Evolutionary conservation across 2,888 invertebrate genomes (phyloP).

Genomic region (Agrilus mali): DNA sequence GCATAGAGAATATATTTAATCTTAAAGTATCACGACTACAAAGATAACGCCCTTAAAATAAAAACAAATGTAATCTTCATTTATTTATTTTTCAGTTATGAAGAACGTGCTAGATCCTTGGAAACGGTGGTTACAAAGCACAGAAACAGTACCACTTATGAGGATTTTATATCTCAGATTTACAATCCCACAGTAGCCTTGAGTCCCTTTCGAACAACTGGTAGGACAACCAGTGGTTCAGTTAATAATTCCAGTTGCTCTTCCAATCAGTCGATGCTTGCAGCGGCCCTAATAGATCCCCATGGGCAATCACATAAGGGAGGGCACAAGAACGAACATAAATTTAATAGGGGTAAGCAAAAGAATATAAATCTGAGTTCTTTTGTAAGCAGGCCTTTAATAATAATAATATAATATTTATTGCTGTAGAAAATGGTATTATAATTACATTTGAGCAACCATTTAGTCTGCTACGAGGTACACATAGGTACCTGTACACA

Average conservation of each 20-base stretch:
- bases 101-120: constrained; percentile 77
- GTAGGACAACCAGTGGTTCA: constrained; percentile 16
- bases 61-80: neutral
- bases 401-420: no score
- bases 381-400: no score
- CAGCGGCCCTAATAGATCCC: constrained; percentile 45
- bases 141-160: constrained; percentile 80
- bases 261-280: constrained; percentile 40
- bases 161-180: constrained; percentile 67
- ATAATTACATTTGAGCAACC: no score
- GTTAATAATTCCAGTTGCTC: constrained; percentile 23
- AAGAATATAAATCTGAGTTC: neutral
- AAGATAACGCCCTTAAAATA: no score
- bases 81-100: constrained; percentile 51
- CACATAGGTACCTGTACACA: no score
- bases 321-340: constrained; percentile 23
- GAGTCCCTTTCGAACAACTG: constrained; percentile 32
- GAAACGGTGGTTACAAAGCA: constrained; percentile 76
- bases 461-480: no score
- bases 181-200: constrained; percentile 53
- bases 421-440: no score
- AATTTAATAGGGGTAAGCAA: constrained; percentile 25
- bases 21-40: no score
- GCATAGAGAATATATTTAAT: no score
- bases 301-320: constrained; percentile 31